A percentile compares a stretch with the other conserved stretches of the same genome.
Evolutionary conservation across 2,888 invertebrate genomes (phyloP).

Genomic region (Pedicia rivosa): DNA sequence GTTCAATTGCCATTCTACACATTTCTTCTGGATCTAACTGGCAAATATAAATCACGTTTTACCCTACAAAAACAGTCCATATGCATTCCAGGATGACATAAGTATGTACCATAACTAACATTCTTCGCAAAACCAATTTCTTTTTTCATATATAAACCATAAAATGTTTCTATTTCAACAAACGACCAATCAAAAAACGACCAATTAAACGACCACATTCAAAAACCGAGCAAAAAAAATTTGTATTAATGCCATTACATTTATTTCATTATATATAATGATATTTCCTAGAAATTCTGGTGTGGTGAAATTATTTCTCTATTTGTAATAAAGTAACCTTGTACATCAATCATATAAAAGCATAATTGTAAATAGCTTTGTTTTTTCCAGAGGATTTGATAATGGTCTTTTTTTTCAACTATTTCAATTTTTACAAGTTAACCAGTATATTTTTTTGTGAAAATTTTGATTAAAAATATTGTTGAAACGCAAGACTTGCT

Average conservation of each 20-base stretch:
- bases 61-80: conserved; percentile 81
- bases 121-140: conserved; percentile 81
- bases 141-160: conserved; percentile 79
- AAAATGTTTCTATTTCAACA: conserved; percentile 80
- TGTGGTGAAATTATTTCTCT: conserved; percentile 89
- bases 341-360: conserved; percentile 97
- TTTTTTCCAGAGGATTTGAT: conserved; percentile 79
- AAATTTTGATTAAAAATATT: too few relatives aligned
- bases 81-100: conserved; percentile 78
- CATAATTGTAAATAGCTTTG: conserved; percentile 80
- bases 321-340: conserved; percentile 88
- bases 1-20: conserved; percentile 89
- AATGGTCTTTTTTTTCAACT: conserved; percentile 76
- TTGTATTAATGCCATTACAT: too few relatives aligned
- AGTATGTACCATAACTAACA: conserved; percentile 69
- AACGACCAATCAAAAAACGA: too few relatives aligned
- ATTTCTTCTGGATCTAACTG: conserved; percentile 97
- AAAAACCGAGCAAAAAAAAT: too few relatives aligned
- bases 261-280: conserved; percentile 86
- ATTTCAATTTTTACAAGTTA: conserved; percentile 54
- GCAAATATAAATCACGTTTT: conserved; percentile 94
- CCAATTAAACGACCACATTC: too few relatives aligned
- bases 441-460: conserved; percentile 71
- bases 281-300: conserved; percentile 96
- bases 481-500: too few relatives aligned